Evolutionary conservation across 2,113 vertebrate species (phyloP).

Genomic region (Dendropsophus ebraccatus): DNA sequence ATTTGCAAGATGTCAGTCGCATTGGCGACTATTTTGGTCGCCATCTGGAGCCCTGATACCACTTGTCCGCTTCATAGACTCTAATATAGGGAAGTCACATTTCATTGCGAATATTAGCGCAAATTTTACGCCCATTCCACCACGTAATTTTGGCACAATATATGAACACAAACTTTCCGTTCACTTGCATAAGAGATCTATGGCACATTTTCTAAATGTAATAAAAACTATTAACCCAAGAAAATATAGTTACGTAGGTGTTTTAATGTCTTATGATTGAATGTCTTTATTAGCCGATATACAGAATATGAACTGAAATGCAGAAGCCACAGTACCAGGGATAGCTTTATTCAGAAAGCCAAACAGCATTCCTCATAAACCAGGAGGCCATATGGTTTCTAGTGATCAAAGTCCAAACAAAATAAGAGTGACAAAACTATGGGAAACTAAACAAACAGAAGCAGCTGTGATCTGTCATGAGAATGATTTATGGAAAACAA

Average conservation of each 20-base stretch:
- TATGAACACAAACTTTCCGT: background rate
- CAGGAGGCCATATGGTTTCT: background rate
- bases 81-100: too few species aligned
- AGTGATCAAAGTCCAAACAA: background rate
- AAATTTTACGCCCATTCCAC: too few species aligned
- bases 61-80: too few species aligned
- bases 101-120: too few species aligned
- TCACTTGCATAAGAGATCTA: background rate
- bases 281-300: background rate
- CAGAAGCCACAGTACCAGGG: conserved; percentile 43
- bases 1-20: too few species aligned
- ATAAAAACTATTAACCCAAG: background rate
- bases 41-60: too few species aligned
- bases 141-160: too few species aligned
- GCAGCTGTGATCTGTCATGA: conserved; percentile 1
- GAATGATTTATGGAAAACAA: background rate
- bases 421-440: background rate
- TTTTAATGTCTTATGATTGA: background rate
- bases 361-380: conserved; percentile 41
- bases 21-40: too few species aligned
- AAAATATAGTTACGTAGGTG: background rate
- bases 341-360: conserved; percentile 52
- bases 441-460: conserved; percentile 20
- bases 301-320: background rate
- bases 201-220: background rate